A percentile compares a stretch with the other conserved stretches of the same genome.
phyloP scores from a whole-genome alignment of 2,797 vertebrate genomes.

The Euthynnus affinis region DNA sequence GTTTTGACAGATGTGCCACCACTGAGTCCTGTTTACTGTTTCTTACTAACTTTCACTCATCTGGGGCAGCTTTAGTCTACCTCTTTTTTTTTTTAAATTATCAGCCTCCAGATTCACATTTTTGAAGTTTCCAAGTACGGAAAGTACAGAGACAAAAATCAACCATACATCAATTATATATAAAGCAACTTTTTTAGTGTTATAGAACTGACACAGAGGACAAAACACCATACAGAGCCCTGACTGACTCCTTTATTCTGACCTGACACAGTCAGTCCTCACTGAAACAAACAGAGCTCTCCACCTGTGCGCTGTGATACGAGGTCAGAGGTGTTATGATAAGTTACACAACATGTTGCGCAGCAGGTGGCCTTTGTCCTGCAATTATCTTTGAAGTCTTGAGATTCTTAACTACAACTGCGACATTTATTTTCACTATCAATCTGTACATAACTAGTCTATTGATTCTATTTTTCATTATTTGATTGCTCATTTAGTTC shows the following conservation, averaged over 20 bases:
- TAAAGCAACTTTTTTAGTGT: background rate
- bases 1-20: too few species aligned
- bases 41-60: background rate
- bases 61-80: background rate
- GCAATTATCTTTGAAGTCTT: background rate
- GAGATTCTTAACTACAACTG: background rate
- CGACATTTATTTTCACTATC: background rate
- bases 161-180: background rate
- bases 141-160: background rate
- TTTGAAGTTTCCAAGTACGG: background rate
- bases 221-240: background rate
- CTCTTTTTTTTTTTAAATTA: background rate
- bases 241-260: background rate
- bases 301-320: too few species aligned
- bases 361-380: conserved; percentile 6
- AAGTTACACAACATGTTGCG: background rate
- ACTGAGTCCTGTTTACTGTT: background rate
- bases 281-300: background rate
- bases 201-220: background rate
- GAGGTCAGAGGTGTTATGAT: background rate
- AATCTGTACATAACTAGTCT: background rate
- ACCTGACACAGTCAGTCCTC: background rate
- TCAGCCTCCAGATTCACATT: background rate
- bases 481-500: background rate
- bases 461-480: background rate